phyloP scores from a whole-genome alignment of 2,113 vertebrate genomes.

The Alethe castanea region DNA sequence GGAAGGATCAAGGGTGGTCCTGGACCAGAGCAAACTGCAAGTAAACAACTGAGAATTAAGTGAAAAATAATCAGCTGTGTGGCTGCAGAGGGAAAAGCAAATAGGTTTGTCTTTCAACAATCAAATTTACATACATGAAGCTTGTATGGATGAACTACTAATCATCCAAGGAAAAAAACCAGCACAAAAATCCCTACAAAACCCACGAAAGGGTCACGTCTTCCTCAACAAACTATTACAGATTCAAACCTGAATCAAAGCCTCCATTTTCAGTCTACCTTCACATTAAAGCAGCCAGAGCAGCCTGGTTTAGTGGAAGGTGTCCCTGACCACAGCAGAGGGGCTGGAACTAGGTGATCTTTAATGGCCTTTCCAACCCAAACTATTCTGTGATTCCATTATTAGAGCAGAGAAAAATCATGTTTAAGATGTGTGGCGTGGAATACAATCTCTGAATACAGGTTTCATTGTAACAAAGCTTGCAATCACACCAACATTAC shows the following conservation, averaged over 20 bases:
- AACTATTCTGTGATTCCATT: neutral
- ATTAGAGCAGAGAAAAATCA: neutral
- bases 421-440: neutral
- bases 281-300: neutral
- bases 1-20: neutral
- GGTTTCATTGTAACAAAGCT: neutral
- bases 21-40: neutral
- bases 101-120: neutral
- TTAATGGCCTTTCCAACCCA: neutral
- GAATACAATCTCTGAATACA: neutral
- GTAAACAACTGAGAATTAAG: neutral
- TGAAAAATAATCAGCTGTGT: neutral
- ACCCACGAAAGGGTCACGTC: fast-evolving
- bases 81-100: neutral
- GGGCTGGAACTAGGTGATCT: neutral
- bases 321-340: neutral
- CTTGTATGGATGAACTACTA: neutral
- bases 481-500: neutral
- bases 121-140: neutral
- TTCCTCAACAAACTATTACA: neutral
- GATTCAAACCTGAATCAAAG: neutral
- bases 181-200: neutral
- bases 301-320: neutral
- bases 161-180: neutral
- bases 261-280: neutral